Evolutionary conservation across 2,888 invertebrate species (phyloP), one percentile per base, ranked within the genome.

Genomic region (Willowsia nigromaculata): DNA sequence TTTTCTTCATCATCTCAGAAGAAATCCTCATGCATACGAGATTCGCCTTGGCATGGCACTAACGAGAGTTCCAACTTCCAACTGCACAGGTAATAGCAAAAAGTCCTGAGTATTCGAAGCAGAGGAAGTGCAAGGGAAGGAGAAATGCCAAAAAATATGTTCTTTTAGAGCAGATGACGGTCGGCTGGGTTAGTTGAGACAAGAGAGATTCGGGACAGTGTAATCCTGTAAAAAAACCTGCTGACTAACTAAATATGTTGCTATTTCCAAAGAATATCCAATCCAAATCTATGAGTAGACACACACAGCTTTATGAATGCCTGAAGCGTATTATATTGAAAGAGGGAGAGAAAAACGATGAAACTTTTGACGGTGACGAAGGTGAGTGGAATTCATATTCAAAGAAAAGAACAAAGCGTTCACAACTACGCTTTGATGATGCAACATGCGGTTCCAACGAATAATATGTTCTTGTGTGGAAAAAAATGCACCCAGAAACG

Each of bases 381-480:
- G 47, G 68, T 33, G 78, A 59, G 25, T 6, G 83, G 83, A 50
- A 83, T 83, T 68, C 53, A n/a, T 78, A 78, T 47, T 47, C 50
- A 74, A 56, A 56, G 30, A 56, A 47, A 56, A 74, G 25, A 47
- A 50, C 47, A 47, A 74, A 74, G 43, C 9, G 4, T 62, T 50
- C 53, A 43, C 30, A 84, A 71, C 27, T 84, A 18, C 68, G 56
- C 59, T 50, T 59, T 85, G 85, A 85, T 85, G 85, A 86, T 78
- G 85, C 85, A 86, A 65, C 85, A 86, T 86, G 85, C 80, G 85
- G 68, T 86, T 86, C 62, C 65, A 78, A 76, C n/a, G 13, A 80
- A 59, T 53, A 71, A 68, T 40, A 37, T 84, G 18, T 62, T 7
- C 50, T 37, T n/a, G n/a, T 30, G 56, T 37, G 50, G 6, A 18